phyloP scores from a whole-genome alignment of 2,113 vertebrate genomes.

The Nycticryphes semicollaris region DNA sequence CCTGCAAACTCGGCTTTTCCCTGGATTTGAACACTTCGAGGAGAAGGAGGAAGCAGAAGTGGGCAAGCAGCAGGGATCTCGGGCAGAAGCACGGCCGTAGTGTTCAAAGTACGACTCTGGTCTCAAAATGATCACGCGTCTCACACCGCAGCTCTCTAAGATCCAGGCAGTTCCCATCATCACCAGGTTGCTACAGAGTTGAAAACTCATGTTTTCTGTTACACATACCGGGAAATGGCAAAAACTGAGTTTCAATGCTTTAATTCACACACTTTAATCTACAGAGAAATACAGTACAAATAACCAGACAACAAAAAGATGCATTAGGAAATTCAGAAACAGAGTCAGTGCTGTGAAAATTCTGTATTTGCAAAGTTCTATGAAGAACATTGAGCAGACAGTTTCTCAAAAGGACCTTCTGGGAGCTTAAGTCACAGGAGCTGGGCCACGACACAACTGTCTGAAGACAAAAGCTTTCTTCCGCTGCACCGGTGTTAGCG shows the following conservation, averaged over 20 bases:
- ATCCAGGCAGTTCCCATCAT: neutral
- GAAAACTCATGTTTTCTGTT: neutral
- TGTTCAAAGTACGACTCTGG: neutral
- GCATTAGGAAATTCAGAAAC: neutral
- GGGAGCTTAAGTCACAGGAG: neutral
- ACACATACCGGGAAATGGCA: neutral
- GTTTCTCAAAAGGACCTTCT: neutral
- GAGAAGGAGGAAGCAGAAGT: too few relatives aligned
- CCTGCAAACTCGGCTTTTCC: too few relatives aligned
- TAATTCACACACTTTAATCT: slow-evolving; percentile 33
- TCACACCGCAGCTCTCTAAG: neutral
- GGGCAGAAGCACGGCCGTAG: neutral
- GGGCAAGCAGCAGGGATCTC: neutral
- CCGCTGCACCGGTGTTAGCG: neutral
- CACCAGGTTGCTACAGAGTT: neutral
- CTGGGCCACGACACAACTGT: neutral
- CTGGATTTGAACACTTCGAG: too few relatives aligned
- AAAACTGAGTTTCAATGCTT: slow-evolving; percentile 20
- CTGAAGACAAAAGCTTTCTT: neutral
- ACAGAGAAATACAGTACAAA: slow-evolving; percentile 27
- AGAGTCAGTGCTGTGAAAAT: neutral
- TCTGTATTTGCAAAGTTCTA: neutral
- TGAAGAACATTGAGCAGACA: neutral
- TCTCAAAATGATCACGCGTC: neutral
- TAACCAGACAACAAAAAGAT: neutral